These are phyloP conservation scores for Macrophya alboannulata DNA, from an alignment of 2,888 invertebrate genomes.

Conservation along the genomic window DNA sequence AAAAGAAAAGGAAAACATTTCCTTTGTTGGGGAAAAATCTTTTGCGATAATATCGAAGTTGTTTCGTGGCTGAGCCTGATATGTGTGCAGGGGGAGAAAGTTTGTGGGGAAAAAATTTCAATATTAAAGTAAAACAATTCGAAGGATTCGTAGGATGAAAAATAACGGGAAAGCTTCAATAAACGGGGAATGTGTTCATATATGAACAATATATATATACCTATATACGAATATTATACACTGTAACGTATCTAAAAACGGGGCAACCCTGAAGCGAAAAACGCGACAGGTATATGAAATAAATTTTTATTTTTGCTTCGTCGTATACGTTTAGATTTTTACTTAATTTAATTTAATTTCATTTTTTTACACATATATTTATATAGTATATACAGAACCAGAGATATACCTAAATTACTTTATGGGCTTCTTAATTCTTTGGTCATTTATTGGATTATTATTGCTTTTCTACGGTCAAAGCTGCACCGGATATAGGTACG, in stretches of 20 bases:
- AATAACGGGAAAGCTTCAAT: conserved; percentile 23
- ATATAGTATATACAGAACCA: neutral
- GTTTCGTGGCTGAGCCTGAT: neutral
- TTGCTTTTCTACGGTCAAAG: conserved; percentile 6
- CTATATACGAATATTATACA: no score
- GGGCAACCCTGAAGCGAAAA: neutral
- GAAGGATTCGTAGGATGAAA: conserved; percentile 31
- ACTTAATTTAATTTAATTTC: no score
- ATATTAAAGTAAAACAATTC: conserved; percentile 49
- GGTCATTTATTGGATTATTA: conserved; percentile 3
- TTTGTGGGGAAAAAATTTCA: conserved; percentile 37
- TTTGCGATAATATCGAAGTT: neutral
- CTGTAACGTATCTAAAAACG: neutral
- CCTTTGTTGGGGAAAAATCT: neutral
- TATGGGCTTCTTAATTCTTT: neutral
- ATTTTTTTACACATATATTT: neutral
- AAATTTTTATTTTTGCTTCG: neutral
- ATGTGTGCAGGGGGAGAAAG: neutral
- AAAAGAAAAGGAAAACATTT: neutral
- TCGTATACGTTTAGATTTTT: no score
- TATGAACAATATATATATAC: neutral
- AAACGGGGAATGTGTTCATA: neutral
- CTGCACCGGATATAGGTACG: neutral
- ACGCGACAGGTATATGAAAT: neutral
- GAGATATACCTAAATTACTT: neutral